Evolutionary conservation across 2,113 vertebrate genomes (phyloP).

Genomic region (Pterocles burchelli): DNA sequence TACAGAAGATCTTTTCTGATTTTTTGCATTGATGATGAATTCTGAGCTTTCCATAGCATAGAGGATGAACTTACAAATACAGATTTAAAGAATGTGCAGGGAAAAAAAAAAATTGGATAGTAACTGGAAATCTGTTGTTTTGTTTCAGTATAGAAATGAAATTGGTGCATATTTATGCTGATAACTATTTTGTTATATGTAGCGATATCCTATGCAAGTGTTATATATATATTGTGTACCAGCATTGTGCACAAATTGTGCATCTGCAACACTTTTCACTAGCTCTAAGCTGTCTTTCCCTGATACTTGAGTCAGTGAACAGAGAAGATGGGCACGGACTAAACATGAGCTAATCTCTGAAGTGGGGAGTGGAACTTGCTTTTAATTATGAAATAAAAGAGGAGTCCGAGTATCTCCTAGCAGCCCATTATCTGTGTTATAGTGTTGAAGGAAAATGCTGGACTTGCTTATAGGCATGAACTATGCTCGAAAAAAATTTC

Average conservation of each 20-base stretch:
- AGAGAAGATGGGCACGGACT: background rate
- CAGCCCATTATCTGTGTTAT: conserved; percentile 30
- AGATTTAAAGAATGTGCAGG: conserved; percentile 44
- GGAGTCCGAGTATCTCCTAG: conserved; percentile 18
- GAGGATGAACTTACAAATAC: conserved; percentile 14
- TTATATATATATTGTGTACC: background rate
- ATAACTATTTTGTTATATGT: background rate
- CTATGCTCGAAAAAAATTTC: background rate
- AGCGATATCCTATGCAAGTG: background rate
- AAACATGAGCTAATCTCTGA: conserved; percentile 25
- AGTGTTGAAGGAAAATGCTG: conserved; percentile 14
- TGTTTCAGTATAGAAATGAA: background rate
- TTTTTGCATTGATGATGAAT: conserved; percentile 43
- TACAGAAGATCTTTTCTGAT: conserved; percentile 18
- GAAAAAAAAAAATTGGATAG: background rate
- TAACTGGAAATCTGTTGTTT: conserved; percentile 19
- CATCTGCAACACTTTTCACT: background rate
- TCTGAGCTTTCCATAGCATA: background rate
- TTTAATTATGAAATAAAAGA: conserved; percentile 52
- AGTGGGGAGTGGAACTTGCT: background rate
- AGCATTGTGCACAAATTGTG: background rate
- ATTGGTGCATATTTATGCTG: background rate
- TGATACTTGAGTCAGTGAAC: conserved; percentile 29
- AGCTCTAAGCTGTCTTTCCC: conserved; percentile 43
- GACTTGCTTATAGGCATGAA: background rate